A percentile compares a stretch with the other conserved stretches of the same genome.
Evolutionary conservation across 2,113 vertebrate genomes (phyloP).

Genomic region (Gobiocypris rarus): DNA sequence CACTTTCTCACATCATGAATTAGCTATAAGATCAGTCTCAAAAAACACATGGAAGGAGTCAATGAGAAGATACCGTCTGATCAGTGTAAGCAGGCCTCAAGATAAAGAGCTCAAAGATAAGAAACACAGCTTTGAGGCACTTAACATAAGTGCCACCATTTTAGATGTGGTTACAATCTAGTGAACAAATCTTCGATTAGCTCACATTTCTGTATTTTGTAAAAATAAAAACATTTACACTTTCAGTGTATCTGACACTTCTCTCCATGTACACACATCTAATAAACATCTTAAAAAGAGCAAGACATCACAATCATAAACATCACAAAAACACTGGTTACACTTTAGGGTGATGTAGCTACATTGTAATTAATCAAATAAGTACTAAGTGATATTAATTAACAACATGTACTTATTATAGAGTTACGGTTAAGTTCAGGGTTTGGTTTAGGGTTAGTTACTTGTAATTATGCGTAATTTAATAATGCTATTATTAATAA

Average conservation of each 20-base stretch:
- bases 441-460: too few relatives aligned
- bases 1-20: constrained; percentile 55
- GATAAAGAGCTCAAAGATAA: constrained; percentile 21
- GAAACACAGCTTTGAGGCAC: background rate
- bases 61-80: constrained; percentile 3
- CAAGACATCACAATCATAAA: too few relatives aligned
- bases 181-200: background rate
- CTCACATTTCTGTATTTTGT: background rate
- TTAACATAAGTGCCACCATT: background rate
- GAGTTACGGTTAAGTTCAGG: too few relatives aligned
- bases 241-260: background rate
- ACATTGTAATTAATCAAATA: too few relatives aligned
- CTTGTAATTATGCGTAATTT: too few relatives aligned
- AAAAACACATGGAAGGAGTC: constrained; percentile 26
- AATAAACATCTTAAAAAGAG: background rate
- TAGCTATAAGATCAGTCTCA: constrained; percentile 43
- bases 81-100: background rate
- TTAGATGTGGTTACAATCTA: background rate
- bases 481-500: too few relatives aligned
- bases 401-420: too few relatives aligned
- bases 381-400: too few relatives aligned
- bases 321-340: background rate
- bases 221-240: background rate
- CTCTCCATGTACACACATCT: background rate
- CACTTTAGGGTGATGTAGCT: too few relatives aligned